Percentiles rank a stretch among this genome's conserved stretches.
These are phyloP conservation scores for Malthinus flaveolus DNA, from an alignment of 2,888 invertebrate species.

Conservation along the genomic window DNA sequence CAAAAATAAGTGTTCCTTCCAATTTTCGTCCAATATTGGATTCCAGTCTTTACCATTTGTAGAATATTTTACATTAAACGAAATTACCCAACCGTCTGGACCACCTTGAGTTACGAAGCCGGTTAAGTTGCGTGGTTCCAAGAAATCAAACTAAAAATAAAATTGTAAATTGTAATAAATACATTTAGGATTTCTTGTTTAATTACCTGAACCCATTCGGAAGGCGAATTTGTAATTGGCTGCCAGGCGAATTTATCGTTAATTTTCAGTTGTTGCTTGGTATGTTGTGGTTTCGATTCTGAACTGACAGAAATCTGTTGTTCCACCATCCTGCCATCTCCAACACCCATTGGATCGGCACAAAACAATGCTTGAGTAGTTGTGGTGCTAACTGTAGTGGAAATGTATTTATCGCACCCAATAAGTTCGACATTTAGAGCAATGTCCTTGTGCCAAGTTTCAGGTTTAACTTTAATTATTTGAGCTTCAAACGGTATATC, in stretches of 20 bases:
- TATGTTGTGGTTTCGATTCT: constrained; percentile 48
- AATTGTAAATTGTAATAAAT: no score
- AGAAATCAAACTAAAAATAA: constrained; percentile 70
- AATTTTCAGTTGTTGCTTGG: constrained; percentile 55
- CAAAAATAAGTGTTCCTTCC: constrained; percentile 64
- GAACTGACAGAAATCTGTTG: constrained; percentile 72
- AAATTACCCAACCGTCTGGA: constrained; percentile 72
- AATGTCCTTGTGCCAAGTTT: constrained; percentile 73
- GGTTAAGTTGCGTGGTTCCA: constrained; percentile 74
- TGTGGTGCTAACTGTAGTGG: constrained; percentile 12
- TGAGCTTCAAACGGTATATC: constrained; percentile 75
- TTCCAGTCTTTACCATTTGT: constrained; percentile 73
- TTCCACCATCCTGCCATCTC: constrained; percentile 62
- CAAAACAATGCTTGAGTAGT: constrained; percentile 54
- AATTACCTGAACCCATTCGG: constrained; percentile 67
- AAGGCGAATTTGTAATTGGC: constrained; percentile 67
- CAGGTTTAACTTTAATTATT: constrained; percentile 70
- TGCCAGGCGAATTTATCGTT: constrained; percentile 64
- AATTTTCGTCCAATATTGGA: constrained; percentile 62
- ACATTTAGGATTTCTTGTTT: no score
- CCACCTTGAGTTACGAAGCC: constrained; percentile 77
- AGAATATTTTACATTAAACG: constrained; percentile 75
- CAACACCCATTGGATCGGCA: constrained; percentile 73
- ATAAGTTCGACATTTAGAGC: constrained; percentile 71
- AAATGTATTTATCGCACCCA: constrained; percentile 62